These are phyloP conservation scores for Aporophyla lueneburgensis DNA, from an alignment of 2,888 invertebrate species.

Conservation along the genomic window DNA sequence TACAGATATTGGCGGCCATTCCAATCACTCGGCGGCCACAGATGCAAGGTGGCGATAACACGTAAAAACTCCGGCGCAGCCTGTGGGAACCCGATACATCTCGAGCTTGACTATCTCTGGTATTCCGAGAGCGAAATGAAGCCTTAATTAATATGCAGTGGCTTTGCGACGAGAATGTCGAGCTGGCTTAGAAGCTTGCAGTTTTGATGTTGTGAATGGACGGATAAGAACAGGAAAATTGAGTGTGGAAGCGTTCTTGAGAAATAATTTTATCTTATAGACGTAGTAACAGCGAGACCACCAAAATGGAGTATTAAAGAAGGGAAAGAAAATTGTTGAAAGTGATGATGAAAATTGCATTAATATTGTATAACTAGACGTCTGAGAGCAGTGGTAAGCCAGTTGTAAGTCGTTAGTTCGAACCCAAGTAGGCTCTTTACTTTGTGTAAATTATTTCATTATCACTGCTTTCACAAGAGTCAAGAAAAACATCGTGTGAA, in stretches of 20 bases:
- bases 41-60: slow-evolving; percentile 65
- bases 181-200: slow-evolving; percentile 17
- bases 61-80: slow-evolving; percentile 61
- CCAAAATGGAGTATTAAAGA: too few relatives aligned
- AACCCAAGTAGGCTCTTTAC: too few relatives aligned
- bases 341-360: neutral
- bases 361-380: too few relatives aligned
- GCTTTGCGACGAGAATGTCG: slow-evolving; percentile 44
- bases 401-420: too few relatives aligned
- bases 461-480: too few relatives aligned
- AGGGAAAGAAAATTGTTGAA: neutral
- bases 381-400: too few relatives aligned
- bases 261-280: neutral
- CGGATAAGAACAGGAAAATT: slow-evolving; percentile 4
- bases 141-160: slow-evolving; percentile 65
- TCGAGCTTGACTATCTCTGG: slow-evolving; percentile 61
- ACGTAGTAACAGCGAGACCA: neutral
- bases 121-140: slow-evolving; percentile 66
- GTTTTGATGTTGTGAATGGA: slow-evolving; percentile 38
- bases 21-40: slow-evolving; percentile 68
- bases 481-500: too few relatives aligned
- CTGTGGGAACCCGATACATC: slow-evolving; percentile 68
- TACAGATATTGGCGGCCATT: slow-evolving; percentile 68
- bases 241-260: neutral
- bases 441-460: too few relatives aligned